Evolutionary conservation across 2,113 vertebrate species (phyloP), one percentile per base, ranked within the genome.

Genomic region (Pimephales promelas): DNA sequence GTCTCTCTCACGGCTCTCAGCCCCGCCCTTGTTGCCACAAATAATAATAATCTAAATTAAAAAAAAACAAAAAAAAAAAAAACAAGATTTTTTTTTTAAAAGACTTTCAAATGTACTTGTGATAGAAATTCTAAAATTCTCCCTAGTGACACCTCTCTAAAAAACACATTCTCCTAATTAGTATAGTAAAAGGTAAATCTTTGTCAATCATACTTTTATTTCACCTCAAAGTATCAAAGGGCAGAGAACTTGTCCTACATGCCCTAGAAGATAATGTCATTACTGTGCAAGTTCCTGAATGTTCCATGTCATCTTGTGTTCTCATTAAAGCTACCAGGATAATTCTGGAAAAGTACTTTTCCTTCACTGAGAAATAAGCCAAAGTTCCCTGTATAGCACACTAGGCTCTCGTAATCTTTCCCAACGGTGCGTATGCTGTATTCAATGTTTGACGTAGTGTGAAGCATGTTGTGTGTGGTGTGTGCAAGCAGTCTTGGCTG

Each of bases 401-500:
- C 77, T 20, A 70, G 31, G 28, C 47, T 5, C 62, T 56, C 31
- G 10, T 70, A 81, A 80, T 68, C 26, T 34, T 52, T 34, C 24
- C 56, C 36, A 31, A 16, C 0, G 13, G 54, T 62, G 40, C 1
- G 24, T 47, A 22, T 78, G 75, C 49, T n/a, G 73, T 34, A 49
- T 57, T 56, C 26, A 59, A 54, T 2, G 11, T 16, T 5, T 10
- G 4, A 5, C 10, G 18, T 72, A 45, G 70, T 72, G 71, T 56
- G 73, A 36, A 36, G 4, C 49, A 6, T 45, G 16, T 54, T 40
- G 72, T 52, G 83, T 82, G 82, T 85, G 78, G 16, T 34, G 54
- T 56, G 75, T 36, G 78, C 24, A 56, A 26, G 54, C 73, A 22
- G 26, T 52, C 16, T 24, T 20, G 85, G 79, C 71, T 20, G 59